Percentiles rank a stretch among this genome's conserved stretches.
These are phyloP conservation scores for Ceyx margarethae DNA, from an alignment of 2,113 vertebrate genomes.

Conservation along the genomic window DNA sequence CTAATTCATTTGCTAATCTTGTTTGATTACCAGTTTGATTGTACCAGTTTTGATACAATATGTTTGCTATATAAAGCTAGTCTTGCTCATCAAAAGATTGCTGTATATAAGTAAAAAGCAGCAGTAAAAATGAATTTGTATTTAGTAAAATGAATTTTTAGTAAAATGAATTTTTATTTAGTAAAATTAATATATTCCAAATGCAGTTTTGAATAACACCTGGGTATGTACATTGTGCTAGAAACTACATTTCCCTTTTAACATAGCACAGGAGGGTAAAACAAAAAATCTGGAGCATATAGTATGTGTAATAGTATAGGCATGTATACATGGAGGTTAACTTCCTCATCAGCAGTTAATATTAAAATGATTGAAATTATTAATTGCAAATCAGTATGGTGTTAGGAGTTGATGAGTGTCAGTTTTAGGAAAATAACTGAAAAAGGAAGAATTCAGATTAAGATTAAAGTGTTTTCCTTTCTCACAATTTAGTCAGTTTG, in stretches of 20 bases:
- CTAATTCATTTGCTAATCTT: background rate
- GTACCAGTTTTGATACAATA: background rate
- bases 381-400: background rate
- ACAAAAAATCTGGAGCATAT: background rate
- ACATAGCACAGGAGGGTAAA: background rate
- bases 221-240: background rate
- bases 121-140: background rate
- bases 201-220: background rate
- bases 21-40: background rate
- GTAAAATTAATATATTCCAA: background rate
- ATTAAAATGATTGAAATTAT: background rate
- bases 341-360: background rate
- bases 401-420: background rate
- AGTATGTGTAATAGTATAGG: background rate
- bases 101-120: background rate
- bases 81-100: background rate
- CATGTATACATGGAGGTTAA: background rate
- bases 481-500: background rate
- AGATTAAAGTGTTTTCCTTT: background rate
- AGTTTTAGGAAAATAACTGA: background rate
- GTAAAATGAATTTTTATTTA: background rate
- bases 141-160: no score
- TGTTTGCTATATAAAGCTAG: background rate
- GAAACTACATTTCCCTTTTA: background rate
- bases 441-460: background rate